Conservation (phyloP, 1,140 invertebrate species). For the Bombus soroeensis region DNA sequence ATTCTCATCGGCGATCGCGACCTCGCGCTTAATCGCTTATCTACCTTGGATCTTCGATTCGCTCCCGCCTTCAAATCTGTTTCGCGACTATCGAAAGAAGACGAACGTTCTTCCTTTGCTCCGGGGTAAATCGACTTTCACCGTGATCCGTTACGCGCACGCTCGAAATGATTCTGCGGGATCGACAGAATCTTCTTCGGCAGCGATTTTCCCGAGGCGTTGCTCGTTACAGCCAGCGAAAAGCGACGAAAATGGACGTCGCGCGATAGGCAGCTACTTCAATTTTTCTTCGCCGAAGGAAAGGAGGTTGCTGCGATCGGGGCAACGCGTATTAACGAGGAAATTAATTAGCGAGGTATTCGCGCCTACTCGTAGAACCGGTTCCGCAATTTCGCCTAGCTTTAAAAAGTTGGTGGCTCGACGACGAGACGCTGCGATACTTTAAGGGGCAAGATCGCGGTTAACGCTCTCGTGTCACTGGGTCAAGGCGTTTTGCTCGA, state of each 20-base stretch:
- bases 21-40: background rate
- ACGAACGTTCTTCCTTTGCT: background rate
- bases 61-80: background rate
- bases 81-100: background rate
- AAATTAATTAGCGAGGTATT: constrained; percentile 14
- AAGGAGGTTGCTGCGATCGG: background rate
- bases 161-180: background rate
- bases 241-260: background rate
- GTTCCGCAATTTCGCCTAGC: constrained; percentile 5
- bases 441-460: background rate
- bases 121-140: background rate
- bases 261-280: background rate
- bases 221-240: no score
- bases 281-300: no score
- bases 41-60: background rate
- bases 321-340: background rate
- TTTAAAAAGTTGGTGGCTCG: background rate
- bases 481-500: background rate
- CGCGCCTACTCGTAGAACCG: background rate
- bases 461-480: background rate
- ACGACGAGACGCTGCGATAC: background rate
- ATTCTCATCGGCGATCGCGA: constrained; percentile 7
- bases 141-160: background rate
- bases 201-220: no score
- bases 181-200: background rate